These are phyloP conservation scores for Chionomys nivalis DNA, from an alignment of 2,113 vertebrate species.

Conservation along the genomic window DNA sequence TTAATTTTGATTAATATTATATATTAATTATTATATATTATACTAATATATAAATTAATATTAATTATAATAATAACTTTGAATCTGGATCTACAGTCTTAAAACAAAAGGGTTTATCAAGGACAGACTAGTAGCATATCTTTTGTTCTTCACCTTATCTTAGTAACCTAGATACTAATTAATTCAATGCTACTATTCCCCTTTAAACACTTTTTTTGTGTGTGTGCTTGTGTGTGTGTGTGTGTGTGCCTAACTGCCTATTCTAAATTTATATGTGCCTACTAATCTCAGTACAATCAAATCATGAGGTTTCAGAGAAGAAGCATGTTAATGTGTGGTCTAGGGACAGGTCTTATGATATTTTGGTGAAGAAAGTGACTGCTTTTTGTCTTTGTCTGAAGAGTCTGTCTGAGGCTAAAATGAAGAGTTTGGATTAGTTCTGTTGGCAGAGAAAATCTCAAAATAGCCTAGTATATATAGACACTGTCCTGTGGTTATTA, in stretches of 20 bases:
- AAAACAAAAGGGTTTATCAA: slow-evolving; percentile 2
- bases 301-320: background rate
- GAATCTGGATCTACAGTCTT: background rate
- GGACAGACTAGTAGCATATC: background rate
- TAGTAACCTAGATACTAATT: background rate
- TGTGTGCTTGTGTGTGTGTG: background rate
- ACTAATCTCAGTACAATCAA: slow-evolving; percentile 26
- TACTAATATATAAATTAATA: too few relatives aligned
- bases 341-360: too few relatives aligned
- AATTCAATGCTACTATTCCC: background rate
- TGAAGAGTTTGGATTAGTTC: too few relatives aligned
- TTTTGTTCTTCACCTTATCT: slow-evolving; percentile 1
- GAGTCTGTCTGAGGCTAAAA: too few relatives aligned
- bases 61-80: background rate
- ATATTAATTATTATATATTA: too few relatives aligned
- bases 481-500: too few relatives aligned
- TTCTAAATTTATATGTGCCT: slow-evolving; percentile 33
- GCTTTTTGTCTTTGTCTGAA: too few relatives aligned
- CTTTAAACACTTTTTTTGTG: background rate
- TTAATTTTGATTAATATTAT: background rate
- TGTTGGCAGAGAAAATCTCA: too few relatives aligned
- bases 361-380: too few relatives aligned
- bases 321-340: too few relatives aligned
- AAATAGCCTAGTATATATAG: too few relatives aligned
- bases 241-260: background rate